Conservation (phyloP, 1,140 invertebrate species). For the Cyphomyrmex costatus region DNA sequence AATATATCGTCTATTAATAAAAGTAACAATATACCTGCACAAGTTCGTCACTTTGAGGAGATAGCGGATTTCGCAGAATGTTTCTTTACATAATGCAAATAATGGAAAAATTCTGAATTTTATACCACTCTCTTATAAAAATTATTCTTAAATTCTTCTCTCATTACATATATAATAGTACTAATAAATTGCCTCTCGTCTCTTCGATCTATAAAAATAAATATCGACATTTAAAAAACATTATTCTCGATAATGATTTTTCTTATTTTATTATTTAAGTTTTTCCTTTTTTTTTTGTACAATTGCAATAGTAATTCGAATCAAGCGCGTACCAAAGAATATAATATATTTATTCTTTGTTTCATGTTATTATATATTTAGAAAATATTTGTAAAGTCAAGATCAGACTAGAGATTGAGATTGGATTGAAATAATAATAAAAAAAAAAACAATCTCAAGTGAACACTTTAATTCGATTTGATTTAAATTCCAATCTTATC, state of each 20-base stretch:
- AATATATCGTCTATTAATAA: slow-evolving; percentile 9
- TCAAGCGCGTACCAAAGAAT: neutral
- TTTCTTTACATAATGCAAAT: neutral
- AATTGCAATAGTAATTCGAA: slow-evolving; percentile 8
- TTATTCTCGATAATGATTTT: neutral
- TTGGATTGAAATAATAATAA: no score
- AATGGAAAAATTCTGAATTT: slow-evolving; percentile 36
- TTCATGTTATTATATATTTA: slow-evolving; percentile 32
- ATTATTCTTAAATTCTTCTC: neutral
- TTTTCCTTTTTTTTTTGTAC: neutral
- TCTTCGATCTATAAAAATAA: slow-evolving; percentile 33
- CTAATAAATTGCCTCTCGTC: neutral
- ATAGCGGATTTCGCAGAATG: neutral
- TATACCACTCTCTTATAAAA: slow-evolving; percentile 26
- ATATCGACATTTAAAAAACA: neutral
- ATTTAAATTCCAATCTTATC: no score
- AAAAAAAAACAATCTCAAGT: no score
- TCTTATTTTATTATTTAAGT: neutral
- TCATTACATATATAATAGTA: no score
- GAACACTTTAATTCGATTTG: no score
- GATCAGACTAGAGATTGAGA: no score
- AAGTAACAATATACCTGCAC: slow-evolving; percentile 38
- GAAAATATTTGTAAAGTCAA: neutral
- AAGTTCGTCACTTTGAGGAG: neutral
- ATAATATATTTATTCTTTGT: slow-evolving; percentile 49